Percentiles rank a stretch among this genome's conserved stretches.
Conservation (phyloP, 2,113 vertebrate species). For the Laterallus jamaicensis region DNA sequence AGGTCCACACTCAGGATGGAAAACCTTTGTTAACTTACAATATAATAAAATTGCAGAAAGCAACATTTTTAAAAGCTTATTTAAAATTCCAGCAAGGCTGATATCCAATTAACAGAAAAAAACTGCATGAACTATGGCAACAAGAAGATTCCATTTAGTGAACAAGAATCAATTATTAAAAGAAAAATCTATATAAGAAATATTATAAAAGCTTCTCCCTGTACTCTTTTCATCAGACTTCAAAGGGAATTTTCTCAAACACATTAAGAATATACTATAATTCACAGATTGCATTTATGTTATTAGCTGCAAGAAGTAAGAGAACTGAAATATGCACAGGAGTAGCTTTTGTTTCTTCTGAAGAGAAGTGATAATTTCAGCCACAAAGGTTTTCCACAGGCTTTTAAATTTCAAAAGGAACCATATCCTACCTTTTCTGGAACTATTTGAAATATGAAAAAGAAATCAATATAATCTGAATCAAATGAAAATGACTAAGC, state of each 20-base stretch:
- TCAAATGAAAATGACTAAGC: background rate
- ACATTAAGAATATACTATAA: background rate
- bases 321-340: background rate
- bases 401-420: background rate
- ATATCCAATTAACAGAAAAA: background rate
- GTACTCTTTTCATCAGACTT: constrained; percentile 30
- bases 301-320: background rate
- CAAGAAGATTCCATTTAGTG: background rate
- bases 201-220: background rate
- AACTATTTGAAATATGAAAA: background rate
- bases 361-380: background rate
- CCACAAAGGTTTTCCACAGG: background rate
- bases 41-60: background rate
- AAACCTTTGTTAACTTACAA: background rate
- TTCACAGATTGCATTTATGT: constrained; percentile 4
- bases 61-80: background rate
- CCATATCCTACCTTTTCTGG: background rate
- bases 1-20: background rate
- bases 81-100: background rate
- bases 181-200: background rate
- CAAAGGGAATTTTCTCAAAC: background rate
- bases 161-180: constrained; percentile 19
- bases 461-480: background rate
- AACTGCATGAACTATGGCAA: background rate
- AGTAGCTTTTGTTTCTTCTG: background rate